Base-by-base conservation (phyloP, 2,113 vertebrate genomes). In the Coturnix japonica region DNA sequence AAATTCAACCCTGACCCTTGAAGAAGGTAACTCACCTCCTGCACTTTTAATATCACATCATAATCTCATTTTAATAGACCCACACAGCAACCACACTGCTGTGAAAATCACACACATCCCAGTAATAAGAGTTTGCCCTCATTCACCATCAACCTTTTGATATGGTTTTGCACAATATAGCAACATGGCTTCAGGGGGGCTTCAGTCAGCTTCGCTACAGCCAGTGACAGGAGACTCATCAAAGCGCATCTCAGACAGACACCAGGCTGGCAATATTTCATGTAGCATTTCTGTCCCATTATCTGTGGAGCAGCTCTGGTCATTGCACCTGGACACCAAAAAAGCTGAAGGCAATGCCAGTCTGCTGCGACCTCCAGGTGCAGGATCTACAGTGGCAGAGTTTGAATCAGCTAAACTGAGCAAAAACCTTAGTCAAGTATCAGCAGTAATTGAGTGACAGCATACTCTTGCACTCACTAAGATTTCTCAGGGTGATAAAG, bases 401-500 rank as follows among this genome's bases (percentile, higher is more conserved):
- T 66, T 19, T n/a, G 57, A 74, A 71, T 37, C 33, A 77, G 53
- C 51, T 83, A 3, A 76, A 60, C 30, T 74, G 16, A 31, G 67
- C 63, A 60, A 77, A 90, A 89, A 26, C n/a, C 51, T 59, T 0
- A 59, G 8, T 18, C 86, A 86, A 63, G 43, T 0, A 82, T 66
- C 60, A 91, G 43, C 39, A 78, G 43, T 33, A 63, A 74, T 35
- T 13, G 64, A 66, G 26, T 10, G 86, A 85, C 1, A 49, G 69
- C 33, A 66, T 4, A n/a, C 8, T 74, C 60, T 26, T 59, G 47
- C 13, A 17, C 17, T 67, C 65, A 54, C 25, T 33, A 83, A 86
- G 80, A 91, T 84, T 71, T 90, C 80, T 77, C 73, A 77, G 47
- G 67, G 28, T 81, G 65, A 90, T 78, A 92, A 94, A 81, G 28